Conservation (phyloP, 2,113 vertebrate genomes). For the Spermophilus dauricus region DNA sequence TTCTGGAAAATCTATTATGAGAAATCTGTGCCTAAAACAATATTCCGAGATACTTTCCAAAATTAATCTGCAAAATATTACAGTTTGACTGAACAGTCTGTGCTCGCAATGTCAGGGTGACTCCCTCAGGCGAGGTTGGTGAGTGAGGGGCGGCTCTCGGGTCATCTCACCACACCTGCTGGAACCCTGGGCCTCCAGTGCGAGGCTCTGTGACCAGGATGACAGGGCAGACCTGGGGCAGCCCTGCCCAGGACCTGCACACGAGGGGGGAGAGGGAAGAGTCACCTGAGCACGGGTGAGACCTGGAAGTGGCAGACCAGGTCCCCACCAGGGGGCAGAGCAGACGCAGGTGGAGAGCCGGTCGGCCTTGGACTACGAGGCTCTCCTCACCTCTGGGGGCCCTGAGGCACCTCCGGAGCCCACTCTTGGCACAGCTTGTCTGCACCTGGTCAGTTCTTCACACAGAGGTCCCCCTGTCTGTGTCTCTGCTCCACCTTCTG, state of each 20-base stretch:
- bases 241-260: not conserved
- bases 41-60: not conserved
- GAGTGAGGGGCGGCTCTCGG: not conserved
- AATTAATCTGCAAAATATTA: not conserved
- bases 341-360: not conserved
- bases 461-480: too few relatives aligned
- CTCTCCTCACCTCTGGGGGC: too few relatives aligned
- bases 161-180: fast-evolving
- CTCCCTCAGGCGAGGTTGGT: not conserved
- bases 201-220: fast-evolving
- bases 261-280: fast-evolving
- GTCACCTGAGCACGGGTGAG: too few relatives aligned
- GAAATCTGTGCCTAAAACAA: not conserved
- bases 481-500: not conserved
- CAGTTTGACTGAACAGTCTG: too few relatives aligned
- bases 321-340: not conserved
- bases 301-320: fast-evolving
- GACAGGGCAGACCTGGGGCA: fast-evolving
- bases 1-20: not conserved
- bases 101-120: not conserved
- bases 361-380: fast-evolving
- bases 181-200: too few relatives aligned
- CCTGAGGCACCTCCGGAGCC: too few relatives aligned
- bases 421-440: not conserved
- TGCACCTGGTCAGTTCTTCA: not conserved